phyloP scores from a whole-genome alignment of 2,797 vertebrate genomes.

The Bucorvus abyssinicus region DNA sequence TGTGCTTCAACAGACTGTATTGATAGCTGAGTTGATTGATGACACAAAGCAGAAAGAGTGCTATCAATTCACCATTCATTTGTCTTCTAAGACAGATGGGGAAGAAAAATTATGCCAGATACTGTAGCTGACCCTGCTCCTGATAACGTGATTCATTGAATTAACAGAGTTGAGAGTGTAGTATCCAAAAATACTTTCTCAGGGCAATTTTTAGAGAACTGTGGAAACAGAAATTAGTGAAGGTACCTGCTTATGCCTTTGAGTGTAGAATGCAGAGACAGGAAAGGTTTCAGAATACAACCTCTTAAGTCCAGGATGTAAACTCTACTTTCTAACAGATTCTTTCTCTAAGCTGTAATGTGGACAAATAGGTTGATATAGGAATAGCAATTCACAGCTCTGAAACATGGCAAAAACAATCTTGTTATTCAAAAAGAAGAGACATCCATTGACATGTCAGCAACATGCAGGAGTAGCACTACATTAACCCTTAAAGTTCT shows the following conservation, averaged over 20 bases:
- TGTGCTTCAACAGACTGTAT: not conserved
- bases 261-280: not conserved
- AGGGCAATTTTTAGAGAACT: not conserved
- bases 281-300: not conserved
- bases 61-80: not conserved
- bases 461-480: not conserved
- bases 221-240: conserved; percentile 1
- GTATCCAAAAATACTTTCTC: conserved; percentile 30
- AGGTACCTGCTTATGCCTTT: not conserved
- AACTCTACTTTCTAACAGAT: not conserved
- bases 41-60: not conserved
- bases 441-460: not conserved
- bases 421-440: not conserved
- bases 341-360: not conserved
- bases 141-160: not conserved
- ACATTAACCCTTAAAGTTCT: not conserved
- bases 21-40: not conserved
- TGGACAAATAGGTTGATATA: not conserved
- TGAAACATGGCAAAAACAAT: not conserved
- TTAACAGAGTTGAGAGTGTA: not conserved
- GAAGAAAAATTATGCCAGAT: not conserved
- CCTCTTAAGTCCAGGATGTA: not conserved
- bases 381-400: not conserved
- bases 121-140: not conserved
- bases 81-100: not conserved